Base-by-base conservation (phyloP, 1,140 invertebrate genomes). In the Acromyrmex charruanus region DNA sequence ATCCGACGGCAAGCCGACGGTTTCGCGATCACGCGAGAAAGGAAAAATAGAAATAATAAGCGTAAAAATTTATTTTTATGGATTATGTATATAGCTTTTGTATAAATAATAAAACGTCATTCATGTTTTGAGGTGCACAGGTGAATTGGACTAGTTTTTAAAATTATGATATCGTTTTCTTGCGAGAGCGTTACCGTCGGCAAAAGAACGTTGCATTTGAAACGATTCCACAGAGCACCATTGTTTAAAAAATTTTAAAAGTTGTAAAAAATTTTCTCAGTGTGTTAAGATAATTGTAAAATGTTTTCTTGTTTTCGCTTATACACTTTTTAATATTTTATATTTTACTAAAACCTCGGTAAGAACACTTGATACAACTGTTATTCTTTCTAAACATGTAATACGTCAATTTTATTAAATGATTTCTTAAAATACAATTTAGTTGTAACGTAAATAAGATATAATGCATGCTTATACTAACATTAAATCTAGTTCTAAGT, bases 131-230 rank as follows among this genome's bases (percentile, higher is more conserved):
- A 6, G 14, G 31, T 44, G 6, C 14, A n/a, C 12, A 21, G 2
- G 1, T 21, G 58, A 74, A 74, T 59, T 82, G 12, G 4, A 51
- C 7, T 35, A 49, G 18, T 59, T 74, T 82, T 82, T 82, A 0
- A 49, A n/a, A 31, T 61, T 61, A 35, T 25, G 9, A 61, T 21
- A 61, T 51, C 28, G 35, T 28, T 25, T 18, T n/a, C 4, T 35
- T 25, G 14, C 69, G n/a, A 69, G 44, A 80, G 49, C 28, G 31
- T 51, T 65, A 28, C 51, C 82, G 82, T 79, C 82, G 82, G 75
- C 82, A 66, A 2, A 79, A 65, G 55, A 84, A 84, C 16, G n/a
- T 18, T 5, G 35, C 18, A 16, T 16, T 61, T 61, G 7, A 51
- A 84, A 74, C 49, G n/a, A 75, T 74, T 74, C 16, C 9, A 44